A percentile compares a stretch with the other conserved stretches of the same genome.
Evolutionary conservation across 2,888 invertebrate genomes (phyloP).

Genomic region (Agonum fuliginosum): DNA sequence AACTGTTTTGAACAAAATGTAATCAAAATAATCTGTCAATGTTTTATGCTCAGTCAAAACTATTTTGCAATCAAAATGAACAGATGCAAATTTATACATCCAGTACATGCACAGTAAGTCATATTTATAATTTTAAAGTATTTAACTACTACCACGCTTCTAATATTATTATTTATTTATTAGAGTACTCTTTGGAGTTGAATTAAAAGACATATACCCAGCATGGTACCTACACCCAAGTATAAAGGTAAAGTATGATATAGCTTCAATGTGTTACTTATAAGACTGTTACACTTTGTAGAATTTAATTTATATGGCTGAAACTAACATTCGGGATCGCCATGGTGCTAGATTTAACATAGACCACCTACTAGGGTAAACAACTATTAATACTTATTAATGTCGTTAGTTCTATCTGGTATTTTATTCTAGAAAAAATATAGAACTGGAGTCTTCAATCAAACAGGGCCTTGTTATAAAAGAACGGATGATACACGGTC

Average conservation of each 20-base stretch:
- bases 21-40: conserved; percentile 23
- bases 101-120: conserved; percentile 31
- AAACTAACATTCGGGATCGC: conserved; percentile 18
- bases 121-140: background rate
- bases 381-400: too few relatives aligned
- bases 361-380: conserved; percentile 40
- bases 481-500: conserved; percentile 58
- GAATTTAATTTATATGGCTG: conserved; percentile 50
- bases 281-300: background rate
- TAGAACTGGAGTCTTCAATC: conserved; percentile 47
- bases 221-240: conserved; percentile 62
- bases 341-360: conserved; percentile 18
- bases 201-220: conserved; percentile 63
- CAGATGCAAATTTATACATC: conserved; percentile 35
- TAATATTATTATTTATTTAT: background rate
- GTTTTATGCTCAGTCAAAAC: background rate
- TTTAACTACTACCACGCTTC: background rate
- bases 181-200: conserved; percentile 64
- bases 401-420: too few relatives aligned
- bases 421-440: too few relatives aligned
- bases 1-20: conserved; percentile 35
- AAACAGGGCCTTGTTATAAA: conserved; percentile 58
- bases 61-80: conserved; percentile 7
- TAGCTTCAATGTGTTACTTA: background rate
- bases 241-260: conserved; percentile 56